These are phyloP conservation scores for Pollenia angustigena DNA, from an alignment of 2,888 invertebrate genomes.

Conservation along the genomic window DNA sequence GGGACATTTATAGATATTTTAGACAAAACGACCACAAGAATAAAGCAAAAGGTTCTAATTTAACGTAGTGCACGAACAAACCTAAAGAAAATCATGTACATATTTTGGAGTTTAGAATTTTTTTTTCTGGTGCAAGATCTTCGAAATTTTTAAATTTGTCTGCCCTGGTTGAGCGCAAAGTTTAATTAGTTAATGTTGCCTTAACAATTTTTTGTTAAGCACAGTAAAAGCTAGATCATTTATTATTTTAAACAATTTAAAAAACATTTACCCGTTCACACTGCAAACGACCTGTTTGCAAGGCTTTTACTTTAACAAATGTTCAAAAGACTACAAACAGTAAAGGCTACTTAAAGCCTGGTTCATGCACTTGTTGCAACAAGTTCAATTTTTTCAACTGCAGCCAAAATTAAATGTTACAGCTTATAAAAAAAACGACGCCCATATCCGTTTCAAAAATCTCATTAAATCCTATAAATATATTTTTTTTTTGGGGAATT, in stretches of 20 bases:
- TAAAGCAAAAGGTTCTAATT: constrained; percentile 49
- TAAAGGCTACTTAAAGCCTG: constrained; percentile 16
- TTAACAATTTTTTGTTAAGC: constrained; percentile 22
- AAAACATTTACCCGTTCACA: neutral
- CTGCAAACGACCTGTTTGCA: neutral
- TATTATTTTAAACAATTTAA: neutral
- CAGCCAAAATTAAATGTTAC: constrained; percentile 25
- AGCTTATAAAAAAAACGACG: constrained; percentile 48
- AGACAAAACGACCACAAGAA: neutral
- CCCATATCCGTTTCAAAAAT: constrained; percentile 64
- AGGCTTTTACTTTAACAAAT: constrained; percentile 42
- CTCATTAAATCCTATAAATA: constrained; percentile 67
- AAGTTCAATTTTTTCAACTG: constrained; percentile 44
- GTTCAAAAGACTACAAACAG: neutral
- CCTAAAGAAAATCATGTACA: neutral
- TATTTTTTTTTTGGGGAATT: constrained; percentile 54
- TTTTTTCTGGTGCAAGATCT: neutral
- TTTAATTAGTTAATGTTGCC: constrained; percentile 65
- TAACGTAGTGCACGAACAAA: constrained; percentile 38
- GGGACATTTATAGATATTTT: constrained; percentile 50
- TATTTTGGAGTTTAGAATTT: neutral
- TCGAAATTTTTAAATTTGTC: constrained; percentile 33
- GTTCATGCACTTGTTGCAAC: constrained; percentile 64
- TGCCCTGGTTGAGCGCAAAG: constrained; percentile 57
- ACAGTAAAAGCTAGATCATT: constrained; percentile 20